A percentile compares a stretch with the other conserved stretches of the same genome.
Conservation (phyloP, 1,140 invertebrate species). For the Temnothorax curvispinosus region DNA sequence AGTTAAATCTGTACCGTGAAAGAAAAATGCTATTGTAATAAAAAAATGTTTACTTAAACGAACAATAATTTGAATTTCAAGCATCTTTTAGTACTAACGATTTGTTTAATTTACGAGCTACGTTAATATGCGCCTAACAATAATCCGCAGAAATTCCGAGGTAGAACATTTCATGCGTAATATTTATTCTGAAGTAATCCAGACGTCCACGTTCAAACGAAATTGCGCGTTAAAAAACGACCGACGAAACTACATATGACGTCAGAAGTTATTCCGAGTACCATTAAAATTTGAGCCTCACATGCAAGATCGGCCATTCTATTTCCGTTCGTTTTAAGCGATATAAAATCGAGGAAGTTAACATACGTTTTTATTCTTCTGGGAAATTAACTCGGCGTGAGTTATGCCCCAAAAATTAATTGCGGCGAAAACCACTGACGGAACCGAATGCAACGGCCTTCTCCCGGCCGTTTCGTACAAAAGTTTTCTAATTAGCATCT, state of each 20-base stretch:
- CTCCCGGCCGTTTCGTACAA: background rate
- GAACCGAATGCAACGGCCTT: background rate
- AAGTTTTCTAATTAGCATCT: constrained; percentile 42
- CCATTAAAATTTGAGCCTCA: constrained; percentile 6
- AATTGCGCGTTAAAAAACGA: constrained; percentile 1
- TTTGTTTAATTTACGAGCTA: background rate
- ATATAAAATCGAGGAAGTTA: constrained; percentile 21
- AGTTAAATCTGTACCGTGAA: background rate
- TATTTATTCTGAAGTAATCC: background rate
- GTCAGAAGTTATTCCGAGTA: background rate
- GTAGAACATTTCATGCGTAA: background rate
- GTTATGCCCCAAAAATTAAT: constrained; percentile 31
- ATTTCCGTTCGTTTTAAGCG: background rate
- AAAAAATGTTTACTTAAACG: background rate
- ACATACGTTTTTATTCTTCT: background rate
- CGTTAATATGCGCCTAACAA: background rate
- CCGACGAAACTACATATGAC: background rate
- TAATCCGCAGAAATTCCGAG: background rate
- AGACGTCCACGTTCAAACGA: background rate
- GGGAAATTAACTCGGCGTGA: constrained; percentile 38
- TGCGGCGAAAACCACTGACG: background rate
- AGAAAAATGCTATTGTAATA: background rate
- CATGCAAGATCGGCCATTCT: background rate
- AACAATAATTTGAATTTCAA: background rate
- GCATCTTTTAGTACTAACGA: background rate